Base-by-base conservation (phyloP, 2,888 invertebrate species). In the Patella pellucida region DNA sequence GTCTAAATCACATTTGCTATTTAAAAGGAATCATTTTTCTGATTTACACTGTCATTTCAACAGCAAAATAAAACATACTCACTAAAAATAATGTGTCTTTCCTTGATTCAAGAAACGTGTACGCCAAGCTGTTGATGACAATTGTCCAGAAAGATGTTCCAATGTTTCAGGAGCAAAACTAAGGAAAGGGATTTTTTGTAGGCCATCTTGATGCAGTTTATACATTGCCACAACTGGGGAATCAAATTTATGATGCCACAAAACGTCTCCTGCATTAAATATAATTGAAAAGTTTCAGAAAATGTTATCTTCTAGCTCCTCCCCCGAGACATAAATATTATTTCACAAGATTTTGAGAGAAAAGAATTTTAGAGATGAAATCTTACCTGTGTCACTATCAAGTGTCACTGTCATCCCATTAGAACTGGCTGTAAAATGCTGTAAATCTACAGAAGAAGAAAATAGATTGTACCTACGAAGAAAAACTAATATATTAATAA, bases 151-250 rank as follows among this genome's bases (percentile, higher is more conserved):
- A 12, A 90, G 83, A 71, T 89, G 89, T 15, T 87, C 85, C 69
- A 97, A 92, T 0, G 97, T 96, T 84, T 95, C 95, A 83, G 96
- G 95, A 0, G 97, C 96, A 69, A 97, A 94, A 52, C 96, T 96
- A 72, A 96, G 96, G 91, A 97, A 97, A 0, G 97, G 97, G 70
- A 96, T 94, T 74, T 95, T 94, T 68, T 96, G 93, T 72, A 97
- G 93, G 1, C 96, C 92, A 62, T 92, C 92, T 19, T 85, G 82
- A 74, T 91, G 90, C 75, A 92, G 84, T 1, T 88, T 87, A 90
- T 97, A 99, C 79, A 96, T 94, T 0, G 96, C 97, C 71, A 98
- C 95, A 0, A 98, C 95, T 0, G 98, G 98, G 68, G 97, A 96
- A 74, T 94, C 94, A 62, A 97, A 93, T 90, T 97, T 95, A 71